phyloP scores from a whole-genome alignment of 2,888 invertebrate genomes.

The Caenorhabditis uteleia region DNA sequence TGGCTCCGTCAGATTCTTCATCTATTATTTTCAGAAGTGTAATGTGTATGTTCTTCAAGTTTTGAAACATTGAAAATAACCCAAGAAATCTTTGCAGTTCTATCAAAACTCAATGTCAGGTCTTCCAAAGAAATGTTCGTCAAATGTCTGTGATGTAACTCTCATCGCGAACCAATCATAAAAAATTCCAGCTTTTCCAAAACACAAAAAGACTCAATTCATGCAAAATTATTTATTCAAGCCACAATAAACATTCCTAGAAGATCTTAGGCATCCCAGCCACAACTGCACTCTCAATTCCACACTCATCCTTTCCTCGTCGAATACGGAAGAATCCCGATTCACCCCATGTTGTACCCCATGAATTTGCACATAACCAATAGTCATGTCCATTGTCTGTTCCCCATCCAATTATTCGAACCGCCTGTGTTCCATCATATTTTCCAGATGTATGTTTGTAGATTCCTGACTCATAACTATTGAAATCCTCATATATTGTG shows the following conservation, averaged over 20 bases:
- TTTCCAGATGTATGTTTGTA: slow-evolving; percentile 5
- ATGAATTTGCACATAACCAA: slow-evolving; percentile 9
- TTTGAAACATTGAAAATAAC: too few species aligned
- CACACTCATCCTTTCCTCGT: slow-evolving; percentile 13
- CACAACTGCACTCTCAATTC: slow-evolving; percentile 24
- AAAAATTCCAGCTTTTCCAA: too few species aligned
- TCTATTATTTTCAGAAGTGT: too few species aligned
- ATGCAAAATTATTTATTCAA: too few species aligned
- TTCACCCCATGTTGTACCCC: slow-evolving; percentile 4
- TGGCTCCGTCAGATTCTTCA: too few species aligned
- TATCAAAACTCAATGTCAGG: too few species aligned
- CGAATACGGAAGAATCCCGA: slow-evolving; percentile 3
- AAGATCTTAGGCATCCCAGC: background rate
- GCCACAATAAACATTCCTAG: slow-evolving; percentile 80
- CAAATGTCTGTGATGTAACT: too few species aligned
- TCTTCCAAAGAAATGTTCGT: too few species aligned
- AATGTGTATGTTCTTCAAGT: too few species aligned
- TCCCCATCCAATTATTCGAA: slow-evolving; percentile 18
- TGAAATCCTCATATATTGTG: slow-evolving; percentile 84
- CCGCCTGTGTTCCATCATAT: background rate
- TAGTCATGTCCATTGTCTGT: background rate
- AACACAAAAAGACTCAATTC: background rate
- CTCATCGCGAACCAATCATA: too few species aligned
- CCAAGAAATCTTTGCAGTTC: too few species aligned
- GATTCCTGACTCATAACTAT: slow-evolving; percentile 81